Evolutionary conservation across 2,113 vertebrate genomes (phyloP).

Genomic region (Dipodomys stephensi): DNA sequence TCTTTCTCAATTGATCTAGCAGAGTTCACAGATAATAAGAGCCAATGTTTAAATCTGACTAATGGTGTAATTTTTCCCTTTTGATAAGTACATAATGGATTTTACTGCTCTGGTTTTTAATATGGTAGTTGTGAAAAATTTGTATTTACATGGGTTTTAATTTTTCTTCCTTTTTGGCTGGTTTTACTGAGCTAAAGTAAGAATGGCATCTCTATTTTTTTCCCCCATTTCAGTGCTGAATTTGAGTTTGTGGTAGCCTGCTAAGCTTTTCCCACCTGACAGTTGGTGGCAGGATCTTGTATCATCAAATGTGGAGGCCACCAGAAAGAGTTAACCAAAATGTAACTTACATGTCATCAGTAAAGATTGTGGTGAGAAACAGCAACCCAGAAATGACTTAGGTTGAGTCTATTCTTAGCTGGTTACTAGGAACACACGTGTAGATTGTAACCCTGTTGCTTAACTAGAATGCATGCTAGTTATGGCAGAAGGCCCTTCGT

Average conservation of each 20-base stretch:
- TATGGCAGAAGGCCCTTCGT: too few species aligned
- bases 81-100: not conserved
- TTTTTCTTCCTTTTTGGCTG: slow-evolving; percentile 10
- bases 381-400: not conserved
- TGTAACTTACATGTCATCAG: not conserved
- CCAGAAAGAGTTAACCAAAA: not conserved
- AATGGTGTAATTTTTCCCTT: not conserved
- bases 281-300: not conserved
- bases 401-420: not conserved
- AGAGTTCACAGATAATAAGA: slow-evolving; percentile 39
- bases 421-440: not conserved
- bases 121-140: not conserved
- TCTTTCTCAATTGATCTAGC: slow-evolving; percentile 71
- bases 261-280: not conserved
- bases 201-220: not conserved
- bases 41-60: slow-evolving; percentile 29
- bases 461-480: not conserved
- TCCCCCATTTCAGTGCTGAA: not conserved
- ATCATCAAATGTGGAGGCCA: not conserved
- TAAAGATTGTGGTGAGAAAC: not conserved
- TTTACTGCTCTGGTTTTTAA: slow-evolving; percentile 17
- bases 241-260: slow-evolving; percentile 1
- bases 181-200: slow-evolving; percentile 12
- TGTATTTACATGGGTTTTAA: not conserved
- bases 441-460: not conserved